Evolutionary conservation across 2,797 vertebrate genomes (phyloP), one percentile per base, ranked within the genome.

Genomic region (Chaenodraco wilsoni): DNA sequence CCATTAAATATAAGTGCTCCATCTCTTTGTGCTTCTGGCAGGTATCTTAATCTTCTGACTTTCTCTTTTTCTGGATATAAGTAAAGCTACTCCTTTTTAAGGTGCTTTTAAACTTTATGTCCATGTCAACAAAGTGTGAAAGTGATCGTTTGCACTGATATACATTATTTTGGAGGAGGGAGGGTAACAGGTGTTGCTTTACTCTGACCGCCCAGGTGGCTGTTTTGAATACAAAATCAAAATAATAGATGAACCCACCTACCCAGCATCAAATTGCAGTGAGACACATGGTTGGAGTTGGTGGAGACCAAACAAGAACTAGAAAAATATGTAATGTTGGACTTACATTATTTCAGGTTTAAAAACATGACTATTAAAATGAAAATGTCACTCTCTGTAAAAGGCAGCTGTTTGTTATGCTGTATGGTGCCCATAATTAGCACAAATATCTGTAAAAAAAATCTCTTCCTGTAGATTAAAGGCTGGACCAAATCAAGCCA

Each of bases 21-120:
- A 41, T 71, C 12, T 40, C n/a, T 74, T 73, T 83, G n/a, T 72
- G 16, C 48, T 62, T 65, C 21, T 66, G 48, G 65, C 23, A 46
- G 31, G 46, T 60, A 40, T 49, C 21, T 64, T 73, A 48, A 65
- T 62, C 68, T 56, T 65, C 43, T 62, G 31, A 55, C 44, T 63
- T 55, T 63, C 15, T 63, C 70, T 49, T 50, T 33, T 41, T 1
- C 8, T 45, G 16, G 43, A 11, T 21, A 57, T 51, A 31, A 58
- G 62, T 54, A 50, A 45, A 12, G 54, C 27, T 27, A 27, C 27
- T 27, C 27, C 4, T 48, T 12, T 54, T 54, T 21, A 58, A 78
- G 67, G 12, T 17, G 46, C 41, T 17, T 49, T 4, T 46, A 23
- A 44, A 52, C 44, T 19, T 31, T 66, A 57, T 64, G 16, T 72